phyloP scores from a whole-genome alignment of 2,797 vertebrate genomes.

The Morus bassanus region DNA sequence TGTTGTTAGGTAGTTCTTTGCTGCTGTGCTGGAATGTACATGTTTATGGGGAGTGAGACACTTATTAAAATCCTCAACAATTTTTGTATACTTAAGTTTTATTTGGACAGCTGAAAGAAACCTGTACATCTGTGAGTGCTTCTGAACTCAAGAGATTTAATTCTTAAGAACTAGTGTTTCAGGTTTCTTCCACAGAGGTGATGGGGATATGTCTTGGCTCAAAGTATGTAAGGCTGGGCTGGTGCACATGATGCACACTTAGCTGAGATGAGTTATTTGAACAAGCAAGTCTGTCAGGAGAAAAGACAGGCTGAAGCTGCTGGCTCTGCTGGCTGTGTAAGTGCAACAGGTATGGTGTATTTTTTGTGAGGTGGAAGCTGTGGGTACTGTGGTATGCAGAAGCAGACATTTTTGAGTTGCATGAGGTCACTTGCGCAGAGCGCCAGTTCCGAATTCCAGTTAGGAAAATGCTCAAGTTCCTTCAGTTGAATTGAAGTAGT shows the following conservation, averaged over 20 bases:
- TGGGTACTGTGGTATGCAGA: not conserved
- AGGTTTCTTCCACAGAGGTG: not conserved
- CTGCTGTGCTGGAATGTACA: not conserved
- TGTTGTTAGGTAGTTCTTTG: not conserved
- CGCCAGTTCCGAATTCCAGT: not conserved
- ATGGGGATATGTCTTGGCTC: not conserved
- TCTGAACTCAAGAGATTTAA: not conserved
- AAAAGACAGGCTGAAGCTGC: not conserved
- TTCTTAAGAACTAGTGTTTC: not conserved
- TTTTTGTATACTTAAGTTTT: not conserved
- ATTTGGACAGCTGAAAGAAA: not conserved
- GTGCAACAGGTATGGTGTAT: not conserved
- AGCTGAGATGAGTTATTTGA: not conserved
- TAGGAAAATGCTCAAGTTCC: not conserved
- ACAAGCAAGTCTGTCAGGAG: not conserved
- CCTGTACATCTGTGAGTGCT: fast-evolving
- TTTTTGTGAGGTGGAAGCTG: not conserved
- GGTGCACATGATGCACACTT: not conserved
- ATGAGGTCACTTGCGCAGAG: not conserved
- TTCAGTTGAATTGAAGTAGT: not conserved
- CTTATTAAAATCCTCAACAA: not conserved
- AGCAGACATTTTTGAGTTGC: fast-evolving
- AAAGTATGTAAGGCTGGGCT: not conserved
- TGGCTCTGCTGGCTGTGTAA: not conserved
- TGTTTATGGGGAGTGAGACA: not conserved